Percentiles rank a stretch among this genome's conserved stretches.
Conservation (phyloP, 2,113 vertebrate genomes). For the Erinaceus europaeus region DNA sequence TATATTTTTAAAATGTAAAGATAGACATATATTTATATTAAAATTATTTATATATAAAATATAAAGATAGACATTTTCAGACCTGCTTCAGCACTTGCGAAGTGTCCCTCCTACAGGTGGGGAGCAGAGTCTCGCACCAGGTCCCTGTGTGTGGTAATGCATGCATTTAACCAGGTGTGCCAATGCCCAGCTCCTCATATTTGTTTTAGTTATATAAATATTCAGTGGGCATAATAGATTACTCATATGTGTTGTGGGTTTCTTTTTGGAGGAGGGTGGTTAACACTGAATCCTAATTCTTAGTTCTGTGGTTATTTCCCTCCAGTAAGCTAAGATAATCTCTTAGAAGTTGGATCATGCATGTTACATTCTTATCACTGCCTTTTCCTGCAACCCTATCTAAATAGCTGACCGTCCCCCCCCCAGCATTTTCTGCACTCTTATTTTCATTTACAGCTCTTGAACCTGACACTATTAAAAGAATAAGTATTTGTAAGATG, state of each 20-base stretch:
- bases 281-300: neutral
- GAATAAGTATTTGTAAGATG: neutral
- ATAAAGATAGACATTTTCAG: too few relatives aligned
- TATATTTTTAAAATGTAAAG: too few relatives aligned
- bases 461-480: too few relatives aligned
- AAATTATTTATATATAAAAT: too few relatives aligned
- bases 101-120: too few relatives aligned
- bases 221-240: too few relatives aligned
- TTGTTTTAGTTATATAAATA: neutral
- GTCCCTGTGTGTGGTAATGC: too few relatives aligned
- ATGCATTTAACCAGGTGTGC: neutral
- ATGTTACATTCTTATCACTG: neutral
- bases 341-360: neutral
- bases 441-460: slow-evolving; percentile 1
- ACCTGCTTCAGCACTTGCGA: too few relatives aligned
- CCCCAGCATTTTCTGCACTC: neutral
- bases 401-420: neutral
- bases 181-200: neutral
- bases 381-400: neutral
- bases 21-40: too few relatives aligned
- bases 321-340: neutral
- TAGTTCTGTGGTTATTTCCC: neutral
- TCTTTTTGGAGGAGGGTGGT: too few relatives aligned
- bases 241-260: too few relatives aligned
- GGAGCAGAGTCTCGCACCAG: too few relatives aligned